Evolutionary conservation across 1,140 invertebrate species (phyloP).

Genomic region (Penaeus chinensis): DNA sequence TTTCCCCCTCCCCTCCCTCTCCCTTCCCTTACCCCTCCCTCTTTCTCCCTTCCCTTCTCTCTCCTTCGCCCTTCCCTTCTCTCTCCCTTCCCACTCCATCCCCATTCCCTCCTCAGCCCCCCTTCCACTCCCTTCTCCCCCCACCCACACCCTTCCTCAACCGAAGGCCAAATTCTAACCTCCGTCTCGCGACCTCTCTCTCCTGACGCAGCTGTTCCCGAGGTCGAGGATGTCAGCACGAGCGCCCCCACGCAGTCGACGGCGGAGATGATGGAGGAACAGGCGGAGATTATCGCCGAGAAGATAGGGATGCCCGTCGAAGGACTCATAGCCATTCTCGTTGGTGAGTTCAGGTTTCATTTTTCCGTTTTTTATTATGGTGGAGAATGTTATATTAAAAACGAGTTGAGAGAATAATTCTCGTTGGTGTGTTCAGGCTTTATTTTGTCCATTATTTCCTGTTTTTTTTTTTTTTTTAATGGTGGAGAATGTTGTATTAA

Average conservation of each 20-base stretch:
- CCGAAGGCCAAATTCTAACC: background rate
- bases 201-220: slow-evolving; percentile 18
- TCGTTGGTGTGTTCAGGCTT: too few species aligned
- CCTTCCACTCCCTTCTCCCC: background rate
- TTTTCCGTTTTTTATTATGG: too few species aligned
- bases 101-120: background rate
- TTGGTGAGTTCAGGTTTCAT: slow-evolving; percentile 70
- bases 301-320: slow-evolving; percentile 78
- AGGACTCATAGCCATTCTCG: slow-evolving; percentile 79
- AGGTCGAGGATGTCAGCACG: slow-evolving; percentile 53
- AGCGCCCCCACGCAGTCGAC: slow-evolving; percentile 64
- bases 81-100: background rate
- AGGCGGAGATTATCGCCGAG: slow-evolving; percentile 73
- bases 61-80: background rate
- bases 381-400: too few species aligned
- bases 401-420: too few species aligned
- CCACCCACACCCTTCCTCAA: background rate
- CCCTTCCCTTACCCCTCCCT: too few species aligned
- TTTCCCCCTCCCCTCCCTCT: too few species aligned
- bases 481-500: too few species aligned
- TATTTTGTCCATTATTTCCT: too few species aligned
- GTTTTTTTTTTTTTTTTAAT: too few species aligned
- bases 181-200: background rate
- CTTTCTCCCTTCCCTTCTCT: too few species aligned
- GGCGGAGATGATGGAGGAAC: slow-evolving; percentile 67